Evolutionary conservation across 2,113 vertebrate species (phyloP), one percentile per base, ranked within the genome.

Genomic region (Protobothrops mucrosquamatus): DNA sequence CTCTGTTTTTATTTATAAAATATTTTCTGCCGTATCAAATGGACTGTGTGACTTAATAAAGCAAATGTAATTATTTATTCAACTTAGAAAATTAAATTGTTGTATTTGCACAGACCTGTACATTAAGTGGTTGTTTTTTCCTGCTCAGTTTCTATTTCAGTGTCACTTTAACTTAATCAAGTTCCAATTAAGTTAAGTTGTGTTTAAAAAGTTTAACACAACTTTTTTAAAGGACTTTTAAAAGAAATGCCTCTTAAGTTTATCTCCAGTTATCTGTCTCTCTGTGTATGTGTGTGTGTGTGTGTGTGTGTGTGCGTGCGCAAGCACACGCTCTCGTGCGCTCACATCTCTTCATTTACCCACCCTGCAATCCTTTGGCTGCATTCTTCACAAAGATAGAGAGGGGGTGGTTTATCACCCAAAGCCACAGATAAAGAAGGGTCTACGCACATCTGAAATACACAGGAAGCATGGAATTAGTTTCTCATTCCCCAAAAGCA

Each of bases 361-460:
- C 96, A 99, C 99, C 99, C 99, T 90, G 99, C 98, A 95, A 99
- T 99, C 97, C 98, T 98, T 96, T 99, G 99, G 96, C 99, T 99
- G 97, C 99, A 99, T 96, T 99, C 99, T 96, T 99, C 99, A 95
- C 99, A 99, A 94, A 99, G 99, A 94, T 99, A 99, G 23, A 99
- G 95, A 9, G 99, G 99, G 91, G 99, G 99, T n/a, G 99, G 99
- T 86, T 99, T 99, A 97, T 99, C 99, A 96, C 99, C 99, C 97
- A 99, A 97, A 94, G 99, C 98, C 95, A 99, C 99, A 15, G 99
- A 99, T 91, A 99, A 98, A 48, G 99, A 99, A 10, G 99, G 99
- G 94, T 99, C 99, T 96, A 99, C 99, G 95, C 99, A 99, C 99
- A 99, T 99, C 99, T 99, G 98, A 95, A 98, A 98, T 81, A 94